Conservation (phyloP, 2,888 invertebrate genomes). For the Plebejus anna region DNA sequence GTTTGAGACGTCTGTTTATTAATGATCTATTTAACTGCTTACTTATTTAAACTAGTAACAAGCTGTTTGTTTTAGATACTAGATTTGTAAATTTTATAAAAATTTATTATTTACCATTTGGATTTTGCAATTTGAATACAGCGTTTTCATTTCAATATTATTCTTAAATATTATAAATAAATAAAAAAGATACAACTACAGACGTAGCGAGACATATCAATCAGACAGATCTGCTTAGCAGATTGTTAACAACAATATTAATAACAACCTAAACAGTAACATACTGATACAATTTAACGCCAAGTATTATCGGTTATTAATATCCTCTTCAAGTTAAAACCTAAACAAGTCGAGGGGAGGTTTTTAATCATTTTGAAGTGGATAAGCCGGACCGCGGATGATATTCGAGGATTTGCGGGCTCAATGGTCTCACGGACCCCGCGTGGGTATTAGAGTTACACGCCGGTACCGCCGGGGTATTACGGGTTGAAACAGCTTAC, state of each 20-base stretch:
- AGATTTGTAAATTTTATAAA: too few species aligned
- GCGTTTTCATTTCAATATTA: too few species aligned
- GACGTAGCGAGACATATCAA: too few species aligned
- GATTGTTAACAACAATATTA: neutral
- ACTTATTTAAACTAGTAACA: too few species aligned
- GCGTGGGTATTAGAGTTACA: neutral
- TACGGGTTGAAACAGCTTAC: slow-evolving; percentile 49
- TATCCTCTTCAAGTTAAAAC: slow-evolving; percentile 5
- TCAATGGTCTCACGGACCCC: slow-evolving; percentile 43
- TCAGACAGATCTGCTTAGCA: neutral
- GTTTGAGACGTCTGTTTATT: too few species aligned
- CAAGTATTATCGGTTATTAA: slow-evolving; percentile 12
- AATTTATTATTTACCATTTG: too few species aligned
- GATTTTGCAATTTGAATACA: too few species aligned
- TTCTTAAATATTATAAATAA: too few species aligned
- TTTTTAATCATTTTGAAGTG: slow-evolving; percentile 27
- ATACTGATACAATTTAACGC: neutral
- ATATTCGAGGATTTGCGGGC: slow-evolving; percentile 39
- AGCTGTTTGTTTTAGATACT: too few species aligned
- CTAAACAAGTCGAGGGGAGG: slow-evolving; percentile 6
- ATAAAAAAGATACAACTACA: too few species aligned
- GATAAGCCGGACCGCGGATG: slow-evolving; percentile 13
- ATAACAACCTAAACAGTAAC: neutral
- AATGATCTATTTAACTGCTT: too few species aligned
- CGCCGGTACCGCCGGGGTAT: slow-evolving; percentile 39